These are phyloP conservation scores for Limanda limanda DNA, from an alignment of 2,113 vertebrate species.

Conservation along the genomic window DNA sequence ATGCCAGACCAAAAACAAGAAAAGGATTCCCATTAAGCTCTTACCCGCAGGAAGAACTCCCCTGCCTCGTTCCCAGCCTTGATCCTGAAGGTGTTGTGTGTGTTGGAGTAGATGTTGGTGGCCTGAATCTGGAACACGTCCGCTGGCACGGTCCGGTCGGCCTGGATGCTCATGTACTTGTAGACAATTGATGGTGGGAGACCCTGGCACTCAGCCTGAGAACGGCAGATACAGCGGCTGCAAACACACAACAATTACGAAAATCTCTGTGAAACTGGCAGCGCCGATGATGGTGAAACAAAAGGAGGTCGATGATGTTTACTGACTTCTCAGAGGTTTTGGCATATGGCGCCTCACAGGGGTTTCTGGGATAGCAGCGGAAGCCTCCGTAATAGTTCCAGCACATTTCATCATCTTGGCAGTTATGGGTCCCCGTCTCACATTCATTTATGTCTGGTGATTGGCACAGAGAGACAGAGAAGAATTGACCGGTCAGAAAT, in stretches of 20 bases:
- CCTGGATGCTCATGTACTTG: constrained; percentile 98
- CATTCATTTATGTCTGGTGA: constrained; percentile 95
- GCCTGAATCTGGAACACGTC: constrained; percentile 99
- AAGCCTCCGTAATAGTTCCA: constrained; percentile 97
- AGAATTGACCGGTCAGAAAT: constrained; percentile 20
- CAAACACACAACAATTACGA: constrained; percentile 14
- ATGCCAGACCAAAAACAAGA: not conserved
- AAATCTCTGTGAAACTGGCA: not conserved
- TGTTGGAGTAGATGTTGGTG: constrained; percentile 93
- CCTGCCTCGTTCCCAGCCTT: constrained; percentile 95
- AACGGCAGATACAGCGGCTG: constrained; percentile 93
- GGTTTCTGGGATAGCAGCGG: constrained; percentile 95
- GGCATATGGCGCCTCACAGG: constrained; percentile 93
- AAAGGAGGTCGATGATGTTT: constrained; percentile 15
- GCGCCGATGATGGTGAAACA: not conserved
- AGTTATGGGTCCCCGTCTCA: constrained; percentile 88
- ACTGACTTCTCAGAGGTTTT: constrained; percentile 94
- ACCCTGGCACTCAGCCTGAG: constrained; percentile 85
- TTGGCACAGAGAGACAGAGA: constrained; percentile 39
- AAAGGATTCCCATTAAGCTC: constrained; percentile 36
- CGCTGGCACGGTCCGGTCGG: constrained; percentile 91
- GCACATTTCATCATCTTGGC: constrained; percentile 95
- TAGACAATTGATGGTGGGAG: constrained; percentile 93
- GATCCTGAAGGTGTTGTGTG: constrained; percentile 97
- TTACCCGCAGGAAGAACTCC: constrained; percentile 96